Evolutionary conservation across 2,888 invertebrate species (phyloP).

Genomic region (Brachynemurus nebulosus): DNA sequence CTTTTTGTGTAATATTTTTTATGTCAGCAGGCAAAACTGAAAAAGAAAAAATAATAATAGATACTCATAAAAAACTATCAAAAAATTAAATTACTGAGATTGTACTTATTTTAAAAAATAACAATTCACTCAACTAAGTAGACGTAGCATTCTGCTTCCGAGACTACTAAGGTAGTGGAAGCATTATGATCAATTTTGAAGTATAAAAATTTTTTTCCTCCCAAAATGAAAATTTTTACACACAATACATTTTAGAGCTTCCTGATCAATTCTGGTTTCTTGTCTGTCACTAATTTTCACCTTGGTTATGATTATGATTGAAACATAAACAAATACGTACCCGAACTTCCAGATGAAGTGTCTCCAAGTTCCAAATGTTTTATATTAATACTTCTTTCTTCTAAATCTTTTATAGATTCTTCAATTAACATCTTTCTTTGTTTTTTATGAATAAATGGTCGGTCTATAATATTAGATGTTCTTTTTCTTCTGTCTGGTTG

Average conservation of each 20-base stretch:
- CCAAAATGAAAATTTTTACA: too few relatives aligned
- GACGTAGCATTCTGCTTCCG: too few relatives aligned
- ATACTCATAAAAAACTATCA: neutral
- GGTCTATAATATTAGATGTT: neutral
- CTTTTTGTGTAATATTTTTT: neutral
- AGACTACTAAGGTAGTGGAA: too few relatives aligned
- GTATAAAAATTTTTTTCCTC: too few relatives aligned
- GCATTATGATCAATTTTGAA: too few relatives aligned
- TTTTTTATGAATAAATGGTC: neutral
- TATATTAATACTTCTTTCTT: too few relatives aligned
- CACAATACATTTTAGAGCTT: too few relatives aligned
- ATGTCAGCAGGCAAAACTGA: neutral
- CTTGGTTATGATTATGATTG: too few relatives aligned
- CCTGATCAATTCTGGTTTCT: too few relatives aligned
- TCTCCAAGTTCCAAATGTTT: neutral
- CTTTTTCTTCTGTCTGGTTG: neutral
- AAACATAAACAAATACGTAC: neutral
- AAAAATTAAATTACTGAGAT: neutral
- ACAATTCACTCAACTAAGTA: neutral
- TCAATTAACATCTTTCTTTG: neutral
- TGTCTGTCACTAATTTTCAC: too few relatives aligned
- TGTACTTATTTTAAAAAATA: neutral
- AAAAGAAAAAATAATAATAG: too few relatives aligned
- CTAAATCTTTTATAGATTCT: neutral
- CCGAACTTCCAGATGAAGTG: neutral